A percentile compares a stretch with the other conserved stretches of the same genome.
Evolutionary conservation across 2,888 invertebrate species (phyloP).

Genomic region (Blera fallax): DNA sequence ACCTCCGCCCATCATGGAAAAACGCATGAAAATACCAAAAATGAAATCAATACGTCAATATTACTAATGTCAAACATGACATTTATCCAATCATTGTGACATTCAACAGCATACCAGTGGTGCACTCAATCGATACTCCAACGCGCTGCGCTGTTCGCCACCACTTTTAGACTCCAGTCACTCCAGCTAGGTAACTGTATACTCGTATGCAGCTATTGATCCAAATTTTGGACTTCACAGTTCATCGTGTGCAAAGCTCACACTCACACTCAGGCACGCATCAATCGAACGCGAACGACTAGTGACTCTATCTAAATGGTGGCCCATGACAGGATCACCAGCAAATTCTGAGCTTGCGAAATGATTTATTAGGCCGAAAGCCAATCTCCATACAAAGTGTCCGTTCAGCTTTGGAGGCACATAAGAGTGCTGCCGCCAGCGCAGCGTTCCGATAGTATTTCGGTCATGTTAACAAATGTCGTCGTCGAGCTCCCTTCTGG

Average conservation of each 20-base stretch:
- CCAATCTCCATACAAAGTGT: conserved; percentile 62
- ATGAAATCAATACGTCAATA: conserved; percentile 69
- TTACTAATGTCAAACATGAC: conserved; percentile 69
- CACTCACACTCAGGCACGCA: conserved; percentile 37
- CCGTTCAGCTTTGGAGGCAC: conserved; percentile 23
- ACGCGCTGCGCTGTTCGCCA: background rate
- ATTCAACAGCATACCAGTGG: conserved; percentile 68
- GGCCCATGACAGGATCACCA: conserved; percentile 46
- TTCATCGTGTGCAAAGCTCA: conserved; percentile 15
- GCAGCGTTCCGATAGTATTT: conserved; percentile 31
- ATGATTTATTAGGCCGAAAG: conserved; percentile 66
- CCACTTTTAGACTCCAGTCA: background rate
- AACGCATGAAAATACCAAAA: conserved; percentile 59
- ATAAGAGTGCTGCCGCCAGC: background rate
- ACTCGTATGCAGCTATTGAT: conserved; percentile 31
- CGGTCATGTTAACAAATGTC: conserved; percentile 67
- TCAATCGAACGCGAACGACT: conserved; percentile 43
- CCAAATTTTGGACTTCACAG: conserved; percentile 28
- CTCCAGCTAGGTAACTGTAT: background rate
- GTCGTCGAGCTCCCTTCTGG: conserved; percentile 12
- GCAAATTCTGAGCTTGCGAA: conserved; percentile 56
- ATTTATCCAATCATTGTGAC: conserved; percentile 71
- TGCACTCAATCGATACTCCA: conserved; percentile 56
- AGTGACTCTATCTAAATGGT: conserved; percentile 46
- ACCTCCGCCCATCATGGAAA: background rate